These are phyloP conservation scores for Falcunculus frontatus DNA, from an alignment of 2,113 vertebrate genomes.

Conservation along the genomic window DNA sequence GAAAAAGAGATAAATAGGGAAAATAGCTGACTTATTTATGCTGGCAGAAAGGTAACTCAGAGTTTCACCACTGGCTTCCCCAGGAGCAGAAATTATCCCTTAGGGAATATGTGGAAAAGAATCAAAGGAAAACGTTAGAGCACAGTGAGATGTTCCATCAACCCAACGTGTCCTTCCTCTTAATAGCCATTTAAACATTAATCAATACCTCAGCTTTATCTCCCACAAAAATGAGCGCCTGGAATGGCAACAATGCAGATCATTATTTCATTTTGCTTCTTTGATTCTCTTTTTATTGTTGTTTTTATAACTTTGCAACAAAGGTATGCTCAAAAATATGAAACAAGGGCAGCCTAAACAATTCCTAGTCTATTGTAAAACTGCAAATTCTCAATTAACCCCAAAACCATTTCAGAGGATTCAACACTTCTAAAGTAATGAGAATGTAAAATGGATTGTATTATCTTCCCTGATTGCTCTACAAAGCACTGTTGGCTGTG, in stretches of 20 bases:
- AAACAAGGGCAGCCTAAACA: constrained; percentile 5
- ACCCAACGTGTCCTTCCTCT: background rate
- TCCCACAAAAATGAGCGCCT: background rate
- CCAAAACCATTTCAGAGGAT: constrained; percentile 36
- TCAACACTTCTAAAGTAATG: constrained; percentile 54
- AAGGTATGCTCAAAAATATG: background rate
- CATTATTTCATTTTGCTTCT: background rate
- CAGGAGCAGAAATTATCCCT: background rate
- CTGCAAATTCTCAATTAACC: constrained; percentile 47
- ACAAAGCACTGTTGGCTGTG: constrained; percentile 30
- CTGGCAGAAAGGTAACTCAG: background rate
- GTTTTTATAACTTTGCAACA: constrained; percentile 12
- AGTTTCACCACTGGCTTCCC: background rate
- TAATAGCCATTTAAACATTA: constrained; percentile 17
- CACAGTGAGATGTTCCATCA: background rate
- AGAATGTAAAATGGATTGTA: constrained; percentile 43
- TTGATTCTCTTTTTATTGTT: constrained; percentile 1
- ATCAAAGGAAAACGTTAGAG: background rate
- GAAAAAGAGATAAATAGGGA: background rate
- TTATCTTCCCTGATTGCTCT: constrained; percentile 49
- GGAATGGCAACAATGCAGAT: background rate
- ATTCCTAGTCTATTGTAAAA: constrained; percentile 24
- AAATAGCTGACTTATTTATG: background rate
- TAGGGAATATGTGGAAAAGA: background rate
- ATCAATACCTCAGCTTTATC: constrained; percentile 42